These are phyloP conservation scores for Clepsis dumicolana DNA, from an alignment of 2,888 invertebrate genomes.

Conservation along the genomic window DNA sequence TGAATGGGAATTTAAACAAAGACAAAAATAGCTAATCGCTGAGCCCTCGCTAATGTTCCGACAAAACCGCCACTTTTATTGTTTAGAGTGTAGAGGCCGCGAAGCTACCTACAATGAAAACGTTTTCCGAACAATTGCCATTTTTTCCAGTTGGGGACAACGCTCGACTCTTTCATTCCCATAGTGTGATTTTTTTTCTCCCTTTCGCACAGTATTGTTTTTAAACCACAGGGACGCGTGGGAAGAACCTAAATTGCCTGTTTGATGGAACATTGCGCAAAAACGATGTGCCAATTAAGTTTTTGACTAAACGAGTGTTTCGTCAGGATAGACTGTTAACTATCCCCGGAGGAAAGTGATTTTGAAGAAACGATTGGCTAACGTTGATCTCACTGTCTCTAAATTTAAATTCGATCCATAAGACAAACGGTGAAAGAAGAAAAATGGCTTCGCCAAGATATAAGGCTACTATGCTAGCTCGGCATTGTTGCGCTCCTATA, in stretches of 20 bases:
- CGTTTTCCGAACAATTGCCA: slow-evolving; percentile 57
- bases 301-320: slow-evolving; percentile 26
- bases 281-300: slow-evolving; percentile 37
- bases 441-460: too few species aligned
- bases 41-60: slow-evolving; percentile 30
- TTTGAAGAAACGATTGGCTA: background rate
- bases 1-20: slow-evolving; percentile 23
- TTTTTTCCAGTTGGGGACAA: slow-evolving; percentile 64
- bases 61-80: slow-evolving; percentile 39
- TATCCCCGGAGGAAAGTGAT: background rate
- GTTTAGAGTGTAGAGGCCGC: slow-evolving; percentile 45
- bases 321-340: slow-evolving; percentile 7
- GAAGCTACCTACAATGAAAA: slow-evolving; percentile 55
- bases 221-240: slow-evolving; percentile 56
- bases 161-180: slow-evolving; percentile 48
- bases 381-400: background rate
- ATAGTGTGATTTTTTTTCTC: slow-evolving; percentile 51
- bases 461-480: too few species aligned
- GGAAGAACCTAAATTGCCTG: slow-evolving; percentile 53
- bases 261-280: slow-evolving; percentile 52
- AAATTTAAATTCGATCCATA: background rate
- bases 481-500: too few species aligned
- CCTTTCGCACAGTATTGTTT: slow-evolving; percentile 55
- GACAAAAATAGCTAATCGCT: slow-evolving; percentile 16
- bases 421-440: too few species aligned